phyloP scores from a whole-genome alignment of 2,797 vertebrate genomes.

The Chloroceryle inda region DNA sequence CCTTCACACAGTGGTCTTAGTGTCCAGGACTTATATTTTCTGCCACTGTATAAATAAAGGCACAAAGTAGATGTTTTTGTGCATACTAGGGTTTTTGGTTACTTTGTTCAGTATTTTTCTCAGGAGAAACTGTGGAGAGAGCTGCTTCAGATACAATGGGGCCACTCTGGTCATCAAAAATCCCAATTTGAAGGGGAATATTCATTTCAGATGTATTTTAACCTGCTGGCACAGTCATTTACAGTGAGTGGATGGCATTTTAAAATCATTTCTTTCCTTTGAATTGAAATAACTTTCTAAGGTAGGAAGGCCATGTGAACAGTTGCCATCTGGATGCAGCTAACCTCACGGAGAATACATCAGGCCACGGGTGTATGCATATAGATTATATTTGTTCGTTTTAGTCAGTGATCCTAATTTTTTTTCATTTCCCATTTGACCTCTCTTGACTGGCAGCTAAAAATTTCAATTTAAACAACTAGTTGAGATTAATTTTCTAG shows the following conservation, averaged over 20 bases:
- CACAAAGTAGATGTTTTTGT: not conserved
- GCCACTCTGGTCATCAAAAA: not conserved
- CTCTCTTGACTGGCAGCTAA: slow-evolving; percentile 40
- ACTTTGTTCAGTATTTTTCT: not conserved
- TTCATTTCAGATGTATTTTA: slow-evolving; percentile 3
- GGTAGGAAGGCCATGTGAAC: not conserved
- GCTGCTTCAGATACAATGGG: not conserved
- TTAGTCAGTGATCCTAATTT: not conserved
- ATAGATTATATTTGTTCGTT: not conserved
- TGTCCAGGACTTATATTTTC: not conserved
- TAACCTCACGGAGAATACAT: not conserved
- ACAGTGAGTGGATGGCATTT: not conserved
- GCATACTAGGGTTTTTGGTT: not conserved
- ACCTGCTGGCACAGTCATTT: not conserved
- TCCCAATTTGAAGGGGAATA: not conserved
- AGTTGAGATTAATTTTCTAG: slow-evolving; percentile 60
- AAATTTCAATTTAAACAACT: slow-evolving; percentile 61
- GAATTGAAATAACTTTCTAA: not conserved
- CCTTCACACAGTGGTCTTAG: rapidly evolving
- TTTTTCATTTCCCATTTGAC: slow-evolving; percentile 54
- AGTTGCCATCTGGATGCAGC: not conserved
- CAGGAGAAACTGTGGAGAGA: not conserved
- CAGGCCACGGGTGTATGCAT: not conserved
- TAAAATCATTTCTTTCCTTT: not conserved
- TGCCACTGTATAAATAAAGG: not conserved